Evolutionary conservation across 2,888 invertebrate species (phyloP), one percentile per base, ranked within the genome.

Genomic region (Choreutis nemorana): DNA sequence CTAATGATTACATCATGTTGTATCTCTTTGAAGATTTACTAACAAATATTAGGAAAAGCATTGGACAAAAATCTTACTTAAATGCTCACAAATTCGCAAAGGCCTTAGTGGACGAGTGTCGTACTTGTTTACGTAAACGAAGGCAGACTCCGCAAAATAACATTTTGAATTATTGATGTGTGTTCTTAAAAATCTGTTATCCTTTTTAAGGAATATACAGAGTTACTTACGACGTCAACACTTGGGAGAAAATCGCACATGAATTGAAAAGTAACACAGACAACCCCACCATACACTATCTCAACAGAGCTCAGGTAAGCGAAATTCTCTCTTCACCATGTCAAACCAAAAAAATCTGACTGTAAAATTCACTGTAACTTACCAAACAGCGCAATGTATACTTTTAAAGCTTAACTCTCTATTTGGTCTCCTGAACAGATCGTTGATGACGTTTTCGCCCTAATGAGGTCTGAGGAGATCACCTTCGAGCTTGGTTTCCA

Each of bases 241-340:
- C 81, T 21, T 87, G 86, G 87, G 45, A 62, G 6, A 46, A 63
- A 38, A 54, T 87, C 13, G 73, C 67, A 1, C 40, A 51, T 3
- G 78, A 75, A 13, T 56, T 84, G 3, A 56, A 60, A 16, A n/a
- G n/a, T n/a, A n/a, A n/a, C n/a, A n/a, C 9, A 5, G 35, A 40
- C 1, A 52, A 66, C 20, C 31, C 35, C 12, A 34, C 37, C 9
- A 87, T 92, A 28, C 82, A 87, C 40, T 73, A 81, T 21, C 48
- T 87, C 2, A 91, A 91, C 54, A 81, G 91, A 49, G 91, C 91
- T 6, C 91, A 93, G 66, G 77, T 89, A 37, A 37, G 31, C 18
- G 8, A 6, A 18, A 18, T 18, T 8, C 4, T 8, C 18, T 6
- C 18, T 18, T 6, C 8, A 24, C 13, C 8, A 8, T 18, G 8